phyloP scores from a whole-genome alignment of 2,113 vertebrate genomes.

The Toxotes chatareus region DNA sequence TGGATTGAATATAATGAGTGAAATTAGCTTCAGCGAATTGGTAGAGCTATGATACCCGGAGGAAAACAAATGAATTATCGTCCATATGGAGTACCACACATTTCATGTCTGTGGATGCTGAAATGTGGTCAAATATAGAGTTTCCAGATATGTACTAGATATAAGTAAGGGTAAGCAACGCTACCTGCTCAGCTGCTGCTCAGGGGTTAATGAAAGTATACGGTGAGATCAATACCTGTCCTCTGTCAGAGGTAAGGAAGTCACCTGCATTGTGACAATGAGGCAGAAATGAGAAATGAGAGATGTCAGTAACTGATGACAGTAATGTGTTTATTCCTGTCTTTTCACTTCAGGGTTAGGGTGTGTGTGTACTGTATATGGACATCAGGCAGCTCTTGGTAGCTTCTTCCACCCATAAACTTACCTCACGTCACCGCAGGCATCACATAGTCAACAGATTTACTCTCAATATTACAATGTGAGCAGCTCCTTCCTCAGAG shows the following conservation, averaged over 20 bases:
- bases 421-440: constrained; percentile 9
- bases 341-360: too few relatives aligned
- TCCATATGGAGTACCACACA: not conserved
- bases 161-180: not conserved
- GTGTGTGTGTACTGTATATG: not conserved
- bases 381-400: constrained; percentile 2
- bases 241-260: not conserved
- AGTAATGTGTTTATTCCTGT: too few relatives aligned
- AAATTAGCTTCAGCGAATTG: not conserved
- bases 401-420: constrained; percentile 26
- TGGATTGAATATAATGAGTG: not conserved
- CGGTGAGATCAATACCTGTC: not conserved
- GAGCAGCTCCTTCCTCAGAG: constrained; percentile 35
- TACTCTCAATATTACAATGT: constrained; percentile 38
- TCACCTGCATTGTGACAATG: not conserved
- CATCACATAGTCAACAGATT: not conserved
- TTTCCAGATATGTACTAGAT: not conserved
- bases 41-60: not conserved
- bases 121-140: not conserved
- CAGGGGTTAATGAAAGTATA: not conserved
- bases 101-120: not conserved
- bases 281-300: too few relatives aligned
- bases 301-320: too few relatives aligned
- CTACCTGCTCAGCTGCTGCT: not conserved
- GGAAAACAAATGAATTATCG: not conserved